Percentiles rank a stretch among this genome's conserved stretches.
Conservation (phyloP, 2,113 vertebrate species). For the Takifugu bimaculatus region DNA sequence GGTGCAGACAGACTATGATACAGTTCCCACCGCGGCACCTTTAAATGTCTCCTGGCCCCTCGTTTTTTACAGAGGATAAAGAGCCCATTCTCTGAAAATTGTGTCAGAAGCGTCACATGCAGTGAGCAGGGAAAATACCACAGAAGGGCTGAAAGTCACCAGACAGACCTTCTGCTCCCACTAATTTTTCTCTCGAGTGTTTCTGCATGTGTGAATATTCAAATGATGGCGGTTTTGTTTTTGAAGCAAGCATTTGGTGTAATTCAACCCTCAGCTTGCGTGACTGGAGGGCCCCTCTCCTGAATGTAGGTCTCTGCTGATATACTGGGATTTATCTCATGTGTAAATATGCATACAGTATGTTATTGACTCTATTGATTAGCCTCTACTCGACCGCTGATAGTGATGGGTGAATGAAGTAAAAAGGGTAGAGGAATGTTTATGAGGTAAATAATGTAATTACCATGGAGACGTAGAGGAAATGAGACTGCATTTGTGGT, state of each 20-base stretch:
- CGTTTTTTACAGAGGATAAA: slow-evolving; percentile 26
- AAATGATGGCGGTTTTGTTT: neutral
- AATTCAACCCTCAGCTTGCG: neutral
- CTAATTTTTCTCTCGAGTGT: neutral
- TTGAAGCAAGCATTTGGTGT: neutral
- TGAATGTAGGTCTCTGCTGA: too few relatives aligned
- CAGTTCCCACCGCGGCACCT: neutral
- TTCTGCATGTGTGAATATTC: slow-evolving; percentile 8
- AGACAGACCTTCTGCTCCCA: slow-evolving; percentile 7
- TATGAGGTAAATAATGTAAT: neutral
- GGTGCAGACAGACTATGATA: neutral
- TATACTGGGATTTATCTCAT: too few relatives aligned
- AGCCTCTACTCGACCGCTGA: too few relatives aligned
- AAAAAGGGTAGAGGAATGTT: neutral
- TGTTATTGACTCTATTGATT: too few relatives aligned
- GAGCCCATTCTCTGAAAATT: slow-evolving; percentile 17
- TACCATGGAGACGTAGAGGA: too few relatives aligned
- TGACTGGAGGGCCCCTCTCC: neutral
- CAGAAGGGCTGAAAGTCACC: slow-evolving; percentile 23
- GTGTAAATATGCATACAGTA: too few relatives aligned
- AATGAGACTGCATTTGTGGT: too few relatives aligned
- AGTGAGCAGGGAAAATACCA: slow-evolving; percentile 11
- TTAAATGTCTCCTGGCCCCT: neutral
- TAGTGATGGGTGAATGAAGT: too few relatives aligned
- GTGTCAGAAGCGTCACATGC: slow-evolving; percentile 21